Evolutionary conservation across 1,140 invertebrate species (phyloP).

Genomic region (Panagrolaimus sp.): DNA sequence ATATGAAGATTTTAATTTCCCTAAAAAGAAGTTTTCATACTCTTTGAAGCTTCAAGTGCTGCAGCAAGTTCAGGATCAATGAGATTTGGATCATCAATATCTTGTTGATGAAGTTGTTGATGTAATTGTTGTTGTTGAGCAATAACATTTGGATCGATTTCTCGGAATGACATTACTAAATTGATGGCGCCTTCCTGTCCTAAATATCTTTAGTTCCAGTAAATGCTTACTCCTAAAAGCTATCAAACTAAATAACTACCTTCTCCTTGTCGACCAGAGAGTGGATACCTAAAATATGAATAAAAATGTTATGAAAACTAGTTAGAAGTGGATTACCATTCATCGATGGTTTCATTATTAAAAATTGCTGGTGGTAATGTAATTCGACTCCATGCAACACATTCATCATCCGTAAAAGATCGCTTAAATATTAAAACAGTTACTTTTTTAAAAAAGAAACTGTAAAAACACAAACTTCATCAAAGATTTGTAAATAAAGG

Average conservation of each 20-base stretch:
- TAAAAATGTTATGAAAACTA: too few species aligned
- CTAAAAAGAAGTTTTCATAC: neutral
- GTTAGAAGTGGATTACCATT: too few species aligned
- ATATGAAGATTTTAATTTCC: neutral
- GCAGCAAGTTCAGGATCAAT: constrained; percentile 15
- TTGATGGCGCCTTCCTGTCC: constrained; percentile 77
- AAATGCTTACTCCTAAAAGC: too few species aligned
- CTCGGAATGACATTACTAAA: constrained; percentile 62
- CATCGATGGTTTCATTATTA: constrained; percentile 79
- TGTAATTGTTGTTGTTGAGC: constrained; percentile 27
- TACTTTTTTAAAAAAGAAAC: neutral
- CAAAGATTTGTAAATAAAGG: constrained; percentile 86
- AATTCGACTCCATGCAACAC: constrained; percentile 80
- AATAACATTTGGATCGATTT: constrained; percentile 63
- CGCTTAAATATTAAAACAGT: constrained; percentile 61
- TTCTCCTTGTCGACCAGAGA: constrained; percentile 68
- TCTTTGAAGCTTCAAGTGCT: constrained; percentile 5
- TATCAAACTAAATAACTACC: too few species aligned
- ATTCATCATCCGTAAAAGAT: constrained; percentile 87
- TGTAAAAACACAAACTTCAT: constrained; percentile 66
- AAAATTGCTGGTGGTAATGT: constrained; percentile 75
- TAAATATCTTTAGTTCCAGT: too few species aligned
- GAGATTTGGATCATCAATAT: neutral
- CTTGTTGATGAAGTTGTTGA: constrained; percentile 11
- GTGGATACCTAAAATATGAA: too few species aligned